phyloP scores from a whole-genome alignment of 2,888 invertebrate genomes.

The Camptogramma bilineatum region DNA sequence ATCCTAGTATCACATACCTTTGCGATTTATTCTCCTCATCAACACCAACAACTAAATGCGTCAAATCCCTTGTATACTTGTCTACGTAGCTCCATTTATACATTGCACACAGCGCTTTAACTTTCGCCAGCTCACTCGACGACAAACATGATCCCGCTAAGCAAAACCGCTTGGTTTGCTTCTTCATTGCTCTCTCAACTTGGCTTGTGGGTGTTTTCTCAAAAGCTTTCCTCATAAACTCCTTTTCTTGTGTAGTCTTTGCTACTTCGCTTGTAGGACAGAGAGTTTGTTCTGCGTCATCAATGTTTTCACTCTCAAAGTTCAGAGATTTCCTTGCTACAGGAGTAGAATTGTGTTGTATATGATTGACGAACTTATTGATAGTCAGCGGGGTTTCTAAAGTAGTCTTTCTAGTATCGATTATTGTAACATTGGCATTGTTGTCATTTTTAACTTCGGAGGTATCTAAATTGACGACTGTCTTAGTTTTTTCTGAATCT shows the following conservation, averaged over 20 bases:
- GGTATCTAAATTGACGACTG: slow-evolving; percentile 62
- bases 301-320: slow-evolving; percentile 56
- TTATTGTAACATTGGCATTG: slow-evolving; percentile 55
- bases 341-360: slow-evolving; percentile 76
- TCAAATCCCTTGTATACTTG: slow-evolving; percentile 67
- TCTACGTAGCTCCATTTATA: slow-evolving; percentile 64
- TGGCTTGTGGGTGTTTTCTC: slow-evolving; percentile 59
- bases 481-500: slow-evolving; percentile 45
- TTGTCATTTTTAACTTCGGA: slow-evolving; percentile 48
- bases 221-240: slow-evolving; percentile 73
- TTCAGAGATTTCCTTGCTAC: slow-evolving; percentile 73
- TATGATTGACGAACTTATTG: slow-evolving; percentile 68
- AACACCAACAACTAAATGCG: slow-evolving; percentile 77
- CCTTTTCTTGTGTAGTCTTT: slow-evolving; percentile 73
- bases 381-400: slow-evolving; percentile 71
- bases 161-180: slow-evolving; percentile 52
- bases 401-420: slow-evolving; percentile 51
- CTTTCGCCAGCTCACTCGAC: slow-evolving; percentile 52
- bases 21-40: slow-evolving; percentile 74
- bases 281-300: slow-evolving; percentile 64
- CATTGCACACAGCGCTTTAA: slow-evolving; percentile 63
- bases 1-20: too few species aligned
- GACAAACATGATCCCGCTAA: slow-evolving; percentile 71
- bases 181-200: slow-evolving; percentile 44
- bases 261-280: slow-evolving; percentile 60